These are phyloP conservation scores for Hippoglossus stenolepis DNA, from an alignment of 2,113 vertebrate species.

Conservation along the genomic window DNA sequence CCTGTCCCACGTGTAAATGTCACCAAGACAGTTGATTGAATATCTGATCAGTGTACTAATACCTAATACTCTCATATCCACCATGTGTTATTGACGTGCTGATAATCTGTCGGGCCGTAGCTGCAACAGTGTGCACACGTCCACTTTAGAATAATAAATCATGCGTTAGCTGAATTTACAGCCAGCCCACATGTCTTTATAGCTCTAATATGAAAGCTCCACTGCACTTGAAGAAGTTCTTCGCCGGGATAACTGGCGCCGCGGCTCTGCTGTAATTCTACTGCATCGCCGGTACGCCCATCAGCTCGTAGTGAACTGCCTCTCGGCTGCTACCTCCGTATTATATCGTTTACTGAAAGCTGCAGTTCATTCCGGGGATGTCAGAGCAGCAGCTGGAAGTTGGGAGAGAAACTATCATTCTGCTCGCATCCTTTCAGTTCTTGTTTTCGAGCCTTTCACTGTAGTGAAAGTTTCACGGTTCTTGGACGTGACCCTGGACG, in stretches of 20 bases:
- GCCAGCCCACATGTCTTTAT: conserved; percentile 16
- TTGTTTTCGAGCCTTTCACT: conserved; percentile 18
- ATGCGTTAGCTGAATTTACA: neutral
- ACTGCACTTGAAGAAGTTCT: conserved; percentile 23
- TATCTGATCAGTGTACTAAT: too few relatives aligned
- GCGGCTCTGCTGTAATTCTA: conserved; percentile 38
- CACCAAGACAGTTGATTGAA: too few relatives aligned
- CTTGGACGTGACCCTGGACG: conserved; percentile 18
- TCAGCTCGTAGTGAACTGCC: conserved; percentile 29
- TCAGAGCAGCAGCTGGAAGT: conserved; percentile 34
- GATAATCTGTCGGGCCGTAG: neutral
- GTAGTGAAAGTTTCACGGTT: conserved; percentile 13
- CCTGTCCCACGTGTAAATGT: too few relatives aligned
- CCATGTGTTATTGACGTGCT: neutral
- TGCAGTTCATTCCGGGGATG: conserved; percentile 37
- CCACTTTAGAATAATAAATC: too few relatives aligned
- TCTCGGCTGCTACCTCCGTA: conserved; percentile 22
- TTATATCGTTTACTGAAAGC: conserved; percentile 42
- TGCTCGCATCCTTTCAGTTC: conserved; percentile 10
- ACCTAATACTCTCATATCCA: too few relatives aligned
- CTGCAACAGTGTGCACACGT: neutral
- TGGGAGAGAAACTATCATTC: conserved; percentile 24
- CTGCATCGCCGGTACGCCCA: conserved; percentile 8
- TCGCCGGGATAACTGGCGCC: conserved; percentile 33
- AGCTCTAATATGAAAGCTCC: conserved; percentile 15